A percentile compares a stretch with the other conserved stretches of the same genome.
phyloP scores from a whole-genome alignment of 2,888 invertebrate genomes.

The Parapristionchus giblindavisi region DNA sequence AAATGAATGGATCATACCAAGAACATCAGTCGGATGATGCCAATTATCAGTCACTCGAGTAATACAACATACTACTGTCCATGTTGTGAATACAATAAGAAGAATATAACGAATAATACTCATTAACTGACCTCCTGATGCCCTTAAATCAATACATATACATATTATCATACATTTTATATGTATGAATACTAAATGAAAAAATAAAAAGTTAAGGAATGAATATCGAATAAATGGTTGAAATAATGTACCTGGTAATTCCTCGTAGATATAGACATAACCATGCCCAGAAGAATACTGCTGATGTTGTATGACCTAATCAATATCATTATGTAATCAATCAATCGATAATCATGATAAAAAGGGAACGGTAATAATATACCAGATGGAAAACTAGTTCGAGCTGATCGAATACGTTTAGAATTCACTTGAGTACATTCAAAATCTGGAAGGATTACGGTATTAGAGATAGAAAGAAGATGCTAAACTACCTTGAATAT shows the following conservation, averaged over 20 bases:
- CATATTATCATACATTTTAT: too few relatives aligned
- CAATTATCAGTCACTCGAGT: slow-evolving; percentile 67
- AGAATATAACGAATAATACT: slow-evolving; percentile 44
- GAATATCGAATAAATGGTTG: background rate
- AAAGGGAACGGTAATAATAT: background rate
- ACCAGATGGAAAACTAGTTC: slow-evolving; percentile 67
- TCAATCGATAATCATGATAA: background rate
- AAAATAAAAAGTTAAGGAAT: background rate
- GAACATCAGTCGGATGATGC: slow-evolving; percentile 68
- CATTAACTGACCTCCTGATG: slow-evolving; percentile 45
- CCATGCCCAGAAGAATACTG: slow-evolving; percentile 62
- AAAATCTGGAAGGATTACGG: slow-evolving; percentile 34
- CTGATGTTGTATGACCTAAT: slow-evolving; percentile 64
- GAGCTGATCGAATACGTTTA: slow-evolving; percentile 57
- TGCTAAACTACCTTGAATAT: slow-evolving; percentile 46
- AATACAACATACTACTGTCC: slow-evolving; percentile 56
- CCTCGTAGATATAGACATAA: slow-evolving; percentile 52
- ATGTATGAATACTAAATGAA: too few relatives aligned
- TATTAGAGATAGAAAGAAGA: background rate
- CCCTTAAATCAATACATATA: too few relatives aligned
- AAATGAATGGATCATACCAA: slow-evolving; percentile 47
- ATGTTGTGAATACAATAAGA: slow-evolving; percentile 45
- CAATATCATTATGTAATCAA: background rate
- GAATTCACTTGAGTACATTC: slow-evolving; percentile 49
- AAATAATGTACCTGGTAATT: slow-evolving; percentile 42